Base-by-base conservation (phyloP, 2,113 vertebrate species). In the Pachycephala philippinensis region DNA sequence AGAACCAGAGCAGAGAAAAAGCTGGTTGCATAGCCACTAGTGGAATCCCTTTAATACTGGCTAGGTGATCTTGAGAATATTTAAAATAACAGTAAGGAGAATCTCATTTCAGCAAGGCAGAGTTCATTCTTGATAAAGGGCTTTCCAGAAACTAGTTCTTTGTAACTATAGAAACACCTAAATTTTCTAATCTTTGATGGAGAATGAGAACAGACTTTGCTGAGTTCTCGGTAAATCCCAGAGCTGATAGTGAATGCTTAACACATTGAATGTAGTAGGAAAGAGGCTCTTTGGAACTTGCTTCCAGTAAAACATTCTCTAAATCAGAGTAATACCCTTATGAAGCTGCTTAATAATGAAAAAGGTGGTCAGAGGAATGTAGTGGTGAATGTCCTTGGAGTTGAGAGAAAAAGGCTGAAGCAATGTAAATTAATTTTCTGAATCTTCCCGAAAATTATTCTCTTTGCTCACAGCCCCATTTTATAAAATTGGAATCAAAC, bases 321-420 rank as follows among this genome's bases (percentile, higher is more conserved):
- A 95, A 97, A 90, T 97, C 87, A 79, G 85, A 93, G 84, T 95
- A 94, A 68, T 93, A 91, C 93, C 84, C 81, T 95, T 76, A 89
- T 39, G 81, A 97, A 94, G 91, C 94, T 94, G 95, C 92, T 98
- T 97, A 97, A 97, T 98, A 97, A 97, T 97, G 93, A 91, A 97
- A 91, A 65, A 44, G 37, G 68, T 72, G 79, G 95, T 97, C 96
- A 95, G 79, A 87, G 82, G 65, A 96, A 77, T 79, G 49, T 71
- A 88, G 65, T 33, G 5, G 18, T 72, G 52, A 83, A 95, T 53
- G 78, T 84, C 85, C 79, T 96, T 66, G 31, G 80, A 75, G 70
- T 74, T 85, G 30, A 63, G 64, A 78, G 28, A 81, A 57, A 92
- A 95, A 95, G 69, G 54, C 93, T 96, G 90, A 86, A 85, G 60